Percentiles rank a stretch among this genome's conserved stretches.
Conservation (phyloP, 2,888 invertebrate genomes). For the Agrotis segetum region DNA sequence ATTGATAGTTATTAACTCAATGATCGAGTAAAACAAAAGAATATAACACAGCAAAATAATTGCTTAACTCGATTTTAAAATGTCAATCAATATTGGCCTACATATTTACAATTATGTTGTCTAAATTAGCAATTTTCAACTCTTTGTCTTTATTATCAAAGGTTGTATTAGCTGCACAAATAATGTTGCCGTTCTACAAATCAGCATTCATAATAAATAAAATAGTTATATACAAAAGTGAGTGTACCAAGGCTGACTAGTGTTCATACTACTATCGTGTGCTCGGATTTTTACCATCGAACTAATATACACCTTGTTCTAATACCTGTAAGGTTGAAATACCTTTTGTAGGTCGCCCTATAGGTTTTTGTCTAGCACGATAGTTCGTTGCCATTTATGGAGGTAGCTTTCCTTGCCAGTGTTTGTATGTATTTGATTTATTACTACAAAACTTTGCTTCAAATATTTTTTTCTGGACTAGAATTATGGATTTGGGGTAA, state of each 20-base stretch:
- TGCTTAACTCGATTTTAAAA: constrained; percentile 71
- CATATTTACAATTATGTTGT: constrained; percentile 47
- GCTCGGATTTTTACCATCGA: constrained; percentile 73
- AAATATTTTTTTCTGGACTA: constrained; percentile 40
- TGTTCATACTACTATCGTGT: constrained; percentile 72
- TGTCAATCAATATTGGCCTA: constrained; percentile 73
- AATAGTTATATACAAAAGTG: constrained; percentile 79
- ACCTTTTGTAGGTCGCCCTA: constrained; percentile 25
- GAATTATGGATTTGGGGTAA: constrained; percentile 56
- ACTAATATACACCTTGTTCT: constrained; percentile 72
- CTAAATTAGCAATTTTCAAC: constrained; percentile 59
- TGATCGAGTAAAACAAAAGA: constrained; percentile 69
- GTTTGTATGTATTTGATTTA: constrained; percentile 74
- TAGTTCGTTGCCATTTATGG: constrained; percentile 72
- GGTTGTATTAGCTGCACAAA: constrained; percentile 60
- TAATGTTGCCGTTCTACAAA: constrained; percentile 70
- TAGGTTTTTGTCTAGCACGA: constrained; percentile 66
- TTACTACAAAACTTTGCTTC: constrained; percentile 52
- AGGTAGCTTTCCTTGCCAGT: constrained; percentile 78
- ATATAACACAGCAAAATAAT: constrained; percentile 65
- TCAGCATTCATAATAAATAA: constrained; percentile 77
- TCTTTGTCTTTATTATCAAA: constrained; percentile 67
- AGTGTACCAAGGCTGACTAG: constrained; percentile 83
- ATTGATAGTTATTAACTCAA: constrained; percentile 26
- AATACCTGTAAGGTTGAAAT: constrained; percentile 62